Conservation (phyloP, 1,140 invertebrate genomes). For the Bombus confusus region DNA sequence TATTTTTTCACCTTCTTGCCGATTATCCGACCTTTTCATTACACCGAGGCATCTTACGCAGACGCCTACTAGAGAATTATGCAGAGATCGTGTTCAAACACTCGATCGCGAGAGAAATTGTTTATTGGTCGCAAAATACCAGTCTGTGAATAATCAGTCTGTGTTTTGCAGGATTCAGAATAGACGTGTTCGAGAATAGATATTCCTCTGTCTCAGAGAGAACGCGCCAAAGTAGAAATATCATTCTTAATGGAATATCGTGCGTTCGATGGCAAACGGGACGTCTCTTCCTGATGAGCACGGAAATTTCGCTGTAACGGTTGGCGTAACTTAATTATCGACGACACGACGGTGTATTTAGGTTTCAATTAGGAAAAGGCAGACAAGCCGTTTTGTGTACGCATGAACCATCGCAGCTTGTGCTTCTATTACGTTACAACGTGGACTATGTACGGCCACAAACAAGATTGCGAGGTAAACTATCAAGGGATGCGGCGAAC, state of each 20-base stretch:
- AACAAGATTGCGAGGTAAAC: conserved; percentile 30
- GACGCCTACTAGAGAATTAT: no score
- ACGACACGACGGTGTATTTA: conserved; percentile 28
- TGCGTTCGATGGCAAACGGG: no score
- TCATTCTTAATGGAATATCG: background rate
- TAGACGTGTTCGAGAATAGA: no score
- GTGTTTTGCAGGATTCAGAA: no score
- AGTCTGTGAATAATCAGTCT: no score
- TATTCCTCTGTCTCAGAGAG: no score
- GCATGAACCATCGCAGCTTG: background rate
- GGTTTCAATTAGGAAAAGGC: conserved; percentile 42
- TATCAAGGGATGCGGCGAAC: conserved; percentile 10
- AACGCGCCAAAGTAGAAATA: background rate
- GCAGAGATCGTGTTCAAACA: no score
- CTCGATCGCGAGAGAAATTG: no score
- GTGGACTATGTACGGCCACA: background rate
- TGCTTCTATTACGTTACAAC: conserved; percentile 8
- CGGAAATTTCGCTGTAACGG: conserved; percentile 27
- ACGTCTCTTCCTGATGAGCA: background rate
- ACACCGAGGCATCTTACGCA: no score
- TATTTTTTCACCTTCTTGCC: no score
- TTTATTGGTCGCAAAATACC: no score
- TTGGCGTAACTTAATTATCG: conserved; percentile 38
- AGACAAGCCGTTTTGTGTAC: background rate
- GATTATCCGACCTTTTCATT: no score